Conservation (phyloP, 2,797 vertebrate species). For the Galagoides demidoff region DNA sequence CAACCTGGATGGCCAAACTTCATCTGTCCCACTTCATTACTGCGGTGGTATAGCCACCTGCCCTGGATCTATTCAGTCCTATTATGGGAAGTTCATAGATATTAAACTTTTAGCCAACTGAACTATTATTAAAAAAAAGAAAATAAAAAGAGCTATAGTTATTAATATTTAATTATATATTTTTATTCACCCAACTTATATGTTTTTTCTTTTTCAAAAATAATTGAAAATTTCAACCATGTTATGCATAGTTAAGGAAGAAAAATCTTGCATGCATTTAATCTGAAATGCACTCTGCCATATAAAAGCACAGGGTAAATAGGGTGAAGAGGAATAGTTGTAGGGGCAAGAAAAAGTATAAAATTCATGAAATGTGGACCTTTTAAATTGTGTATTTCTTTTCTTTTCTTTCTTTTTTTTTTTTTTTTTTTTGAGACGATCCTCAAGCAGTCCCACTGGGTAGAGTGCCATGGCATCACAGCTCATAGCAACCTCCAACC, state of each 20-base stretch:
- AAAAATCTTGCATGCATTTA: background rate
- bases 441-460: too few species aligned
- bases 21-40: background rate
- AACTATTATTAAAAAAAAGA: background rate
- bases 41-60: too few species aligned
- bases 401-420: too few species aligned
- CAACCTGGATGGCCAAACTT: background rate
- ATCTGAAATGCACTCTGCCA: background rate
- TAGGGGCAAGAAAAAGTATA: background rate
- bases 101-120: background rate
- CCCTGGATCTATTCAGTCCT: background rate
- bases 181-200: background rate
- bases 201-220: background rate
- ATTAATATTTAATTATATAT: background rate
- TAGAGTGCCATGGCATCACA: too few species aligned
- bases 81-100: fast-evolving
- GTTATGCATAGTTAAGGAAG: background rate
- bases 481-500: too few species aligned
- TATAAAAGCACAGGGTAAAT: background rate
- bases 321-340: background rate
- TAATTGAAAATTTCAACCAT: background rate
- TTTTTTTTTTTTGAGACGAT: too few species aligned
- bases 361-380: background rate
- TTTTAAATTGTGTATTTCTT: background rate
- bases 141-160: background rate